Base-by-base conservation (phyloP, 2,888 invertebrate genomes). In the Cistogaster globosa region DNA sequence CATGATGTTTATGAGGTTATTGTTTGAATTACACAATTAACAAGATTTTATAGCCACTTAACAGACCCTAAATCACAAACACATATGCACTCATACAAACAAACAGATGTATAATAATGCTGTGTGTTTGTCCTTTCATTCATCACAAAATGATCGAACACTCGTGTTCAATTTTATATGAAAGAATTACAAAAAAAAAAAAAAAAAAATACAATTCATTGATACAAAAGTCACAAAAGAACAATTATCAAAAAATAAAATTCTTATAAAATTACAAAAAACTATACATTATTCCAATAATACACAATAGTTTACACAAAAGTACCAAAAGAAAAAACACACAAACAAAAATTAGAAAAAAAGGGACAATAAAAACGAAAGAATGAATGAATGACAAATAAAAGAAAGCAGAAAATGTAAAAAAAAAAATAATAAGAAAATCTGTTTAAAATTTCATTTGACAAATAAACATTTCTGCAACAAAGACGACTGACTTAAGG, bases 41-140 rank as follows among this genome's bases (percentile, higher is more conserved):
- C 86, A 87, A 87, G 86, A 87, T 89, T 91, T 90, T 90, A 89
- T 90, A 88, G 89, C 90, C 91, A 91, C 91, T 91, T 91, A 91
- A 91, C 91, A 90, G 89, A 89, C 88, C 53, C 68, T 69, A 78
- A 88, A 88, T 88, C 87, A 89, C 42, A 42, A 42, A 42, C 42
- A 4, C 8, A 32, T 6, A 8, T 7, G 7, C 58, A 88, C 76
- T 86, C 68, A 58, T 63, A 82, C 65, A 81, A 5, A 81, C n/a
- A 69, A 11, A 51, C 79, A 71, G 81, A 78, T 78, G 68, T 45
- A 72, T 45, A 62, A 60, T 53, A 48, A 45, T 75, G 74, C 55
- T 81, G 51, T 60, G 38, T 71, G 32, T 16, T 45, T 38, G 60
- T 71, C 74, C 68, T 58, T 81, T 78, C 60, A 78, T 85, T 85